A percentile compares a stretch with the other conserved stretches of the same genome.
phyloP scores from a whole-genome alignment of 2,113 vertebrate genomes.

The Rhea pennata region DNA sequence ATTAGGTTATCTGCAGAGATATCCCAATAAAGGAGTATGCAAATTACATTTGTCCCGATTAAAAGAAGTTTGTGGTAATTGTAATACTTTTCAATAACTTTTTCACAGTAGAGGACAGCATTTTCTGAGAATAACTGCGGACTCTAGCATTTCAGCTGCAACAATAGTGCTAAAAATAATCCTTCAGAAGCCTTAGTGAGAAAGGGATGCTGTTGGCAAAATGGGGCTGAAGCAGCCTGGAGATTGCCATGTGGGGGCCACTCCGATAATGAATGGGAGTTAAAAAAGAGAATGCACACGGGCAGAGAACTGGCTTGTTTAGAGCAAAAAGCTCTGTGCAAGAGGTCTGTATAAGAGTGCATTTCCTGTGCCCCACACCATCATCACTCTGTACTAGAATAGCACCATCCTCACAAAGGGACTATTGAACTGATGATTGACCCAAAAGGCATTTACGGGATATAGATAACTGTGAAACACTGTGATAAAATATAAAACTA shows the following conservation, averaged over 20 bases:
- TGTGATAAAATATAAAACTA: background rate
- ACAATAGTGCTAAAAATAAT: background rate
- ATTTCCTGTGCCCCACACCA: background rate
- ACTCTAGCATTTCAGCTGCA: background rate
- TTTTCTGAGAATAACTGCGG: background rate
- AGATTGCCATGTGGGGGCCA: background rate
- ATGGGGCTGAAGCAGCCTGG: background rate
- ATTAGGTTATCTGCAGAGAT: slow-evolving; percentile 18
- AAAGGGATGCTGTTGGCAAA: background rate
- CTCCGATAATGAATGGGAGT: background rate
- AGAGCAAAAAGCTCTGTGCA: background rate
- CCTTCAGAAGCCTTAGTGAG: background rate
- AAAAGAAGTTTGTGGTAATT: background rate
- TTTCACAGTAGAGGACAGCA: background rate
- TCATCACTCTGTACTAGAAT: background rate
- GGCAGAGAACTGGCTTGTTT: background rate
- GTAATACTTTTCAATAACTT: background rate
- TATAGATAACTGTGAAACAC: background rate
- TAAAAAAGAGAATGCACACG: background rate
- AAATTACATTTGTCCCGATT: slow-evolving; percentile 1
- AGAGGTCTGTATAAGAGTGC: background rate
- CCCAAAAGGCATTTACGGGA: background rate
- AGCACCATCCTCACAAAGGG: background rate
- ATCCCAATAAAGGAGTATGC: background rate
- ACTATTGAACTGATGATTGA: background rate